Base-by-base conservation (phyloP, 2,797 vertebrate species). In the Lophura swinhoii region DNA sequence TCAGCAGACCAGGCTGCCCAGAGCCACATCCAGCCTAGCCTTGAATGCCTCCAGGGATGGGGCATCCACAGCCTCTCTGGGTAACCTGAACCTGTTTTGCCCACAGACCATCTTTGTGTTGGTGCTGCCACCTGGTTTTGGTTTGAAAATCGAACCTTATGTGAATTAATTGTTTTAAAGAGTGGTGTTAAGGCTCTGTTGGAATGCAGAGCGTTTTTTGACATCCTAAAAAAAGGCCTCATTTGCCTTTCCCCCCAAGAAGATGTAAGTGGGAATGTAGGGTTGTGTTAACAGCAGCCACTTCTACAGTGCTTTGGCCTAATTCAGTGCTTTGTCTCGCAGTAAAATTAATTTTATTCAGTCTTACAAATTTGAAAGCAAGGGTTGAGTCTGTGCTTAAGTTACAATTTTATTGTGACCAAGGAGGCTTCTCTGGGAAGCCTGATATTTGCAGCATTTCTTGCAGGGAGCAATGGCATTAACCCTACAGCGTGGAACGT, bases 271-370 rank as follows among this genome's bases (percentile, higher is more conserved):
- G 24, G 59, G 28, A 12, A 11, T 0, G 3, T 22, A 4, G 62
- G 39, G 15, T 3, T 24, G 33, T 49, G 2, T 39, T 0, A 55
- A 74, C 44, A 60, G 18, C 48, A 63, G 15, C 28, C 0, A 4
- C 13, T n/a, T 22, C 55, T 14, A 0, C 21, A 0, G 2, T 1
- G 26, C 53, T 48, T 20, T 2, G 0, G 37, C 35, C 64, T 37
- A 26, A 2, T 28, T 66, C 71, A 6, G 1, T 2, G 1, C 59
- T 21, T 21, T 17, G 23, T 11, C 70, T 78, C 48, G 12, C 62
- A 28, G 21, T 22, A 87, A 41, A 73, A 58, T 75, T 9, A 37
- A 71, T 90, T 87, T 22, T 7, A 10, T 64, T 56, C 4, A 3
- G 6, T 58, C 31, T 37, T 46, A 15, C 31, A 31, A 53, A 12